These are phyloP conservation scores for Ennomos quercinarius DNA, from an alignment of 2,888 invertebrate genomes.

Conservation along the genomic window DNA sequence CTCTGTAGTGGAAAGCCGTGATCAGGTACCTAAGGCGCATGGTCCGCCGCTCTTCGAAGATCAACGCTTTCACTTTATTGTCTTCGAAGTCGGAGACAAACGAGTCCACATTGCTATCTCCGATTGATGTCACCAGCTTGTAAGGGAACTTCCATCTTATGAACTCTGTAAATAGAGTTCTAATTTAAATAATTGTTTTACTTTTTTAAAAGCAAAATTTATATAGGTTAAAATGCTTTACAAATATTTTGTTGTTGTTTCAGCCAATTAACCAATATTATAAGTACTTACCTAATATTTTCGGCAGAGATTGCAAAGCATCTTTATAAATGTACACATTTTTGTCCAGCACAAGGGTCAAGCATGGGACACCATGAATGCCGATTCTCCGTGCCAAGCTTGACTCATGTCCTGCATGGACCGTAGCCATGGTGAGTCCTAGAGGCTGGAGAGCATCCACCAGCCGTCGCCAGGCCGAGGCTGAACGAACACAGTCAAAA, in stretches of 20 bases:
- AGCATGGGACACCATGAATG: slow-evolving; percentile 92
- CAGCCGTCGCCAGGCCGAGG: slow-evolving; percentile 93
- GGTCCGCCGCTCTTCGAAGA: slow-evolving; percentile 92
- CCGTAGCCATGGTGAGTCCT: slow-evolving; percentile 92
- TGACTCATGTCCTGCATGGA: slow-evolving; percentile 93
- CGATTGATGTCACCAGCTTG: slow-evolving; percentile 89
- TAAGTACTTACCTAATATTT: slow-evolving; percentile 88
- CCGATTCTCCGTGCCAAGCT: slow-evolving; percentile 91
- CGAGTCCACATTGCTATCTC: slow-evolving; percentile 89
- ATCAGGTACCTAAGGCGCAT: slow-evolving; percentile 94
- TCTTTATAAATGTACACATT: slow-evolving; percentile 94
- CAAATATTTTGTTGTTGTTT: too few relatives aligned
- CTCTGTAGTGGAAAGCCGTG: slow-evolving; percentile 94
- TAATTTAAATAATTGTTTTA: too few relatives aligned
- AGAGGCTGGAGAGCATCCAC: slow-evolving; percentile 94
- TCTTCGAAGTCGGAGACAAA: slow-evolving; percentile 96
- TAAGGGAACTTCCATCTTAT: slow-evolving; percentile 94
- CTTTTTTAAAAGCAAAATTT: too few relatives aligned
- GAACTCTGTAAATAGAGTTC: slow-evolving; percentile 87
- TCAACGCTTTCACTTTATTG: slow-evolving; percentile 95
- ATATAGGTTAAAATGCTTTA: too few relatives aligned
- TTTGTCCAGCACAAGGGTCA: slow-evolving; percentile 93
- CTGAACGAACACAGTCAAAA: slow-evolving; percentile 95
- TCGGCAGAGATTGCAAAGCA: slow-evolving; percentile 90
- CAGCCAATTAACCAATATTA: too few relatives aligned